Conservation (phyloP, 2,113 vertebrate species). For the Macaca nemestrina region DNA sequence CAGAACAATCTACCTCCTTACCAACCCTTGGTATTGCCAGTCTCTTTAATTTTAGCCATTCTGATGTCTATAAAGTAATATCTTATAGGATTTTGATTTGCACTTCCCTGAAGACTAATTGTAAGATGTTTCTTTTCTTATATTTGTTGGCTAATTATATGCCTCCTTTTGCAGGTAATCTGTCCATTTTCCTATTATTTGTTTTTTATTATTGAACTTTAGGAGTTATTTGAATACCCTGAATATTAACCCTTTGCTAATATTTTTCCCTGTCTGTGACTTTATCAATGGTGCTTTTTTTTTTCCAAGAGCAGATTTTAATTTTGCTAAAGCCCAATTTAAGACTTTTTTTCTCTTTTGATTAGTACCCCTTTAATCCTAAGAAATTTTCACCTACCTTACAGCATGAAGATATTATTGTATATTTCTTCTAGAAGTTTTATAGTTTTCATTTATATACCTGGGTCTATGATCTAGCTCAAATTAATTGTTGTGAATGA, state of each 20-base stretch:
- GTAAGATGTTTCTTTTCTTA: background rate
- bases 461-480: background rate
- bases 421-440: background rate
- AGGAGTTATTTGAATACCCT: background rate
- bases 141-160: background rate
- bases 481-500: background rate
- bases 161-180: background rate
- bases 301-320: background rate
- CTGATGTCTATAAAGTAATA: background rate
- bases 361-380: background rate
- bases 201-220: background rate
- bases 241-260: background rate
- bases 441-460: background rate
- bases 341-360: background rate
- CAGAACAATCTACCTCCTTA: background rate
- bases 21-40: background rate
- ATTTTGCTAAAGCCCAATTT: background rate
- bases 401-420: background rate
- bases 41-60: background rate
- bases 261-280: background rate
- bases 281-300: background rate
- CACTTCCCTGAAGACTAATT: background rate
- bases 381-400: background rate
- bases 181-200: background rate
- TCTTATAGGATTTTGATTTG: background rate